Percentiles rank a stretch among this genome's conserved stretches.
phyloP scores from a whole-genome alignment of 2,113 vertebrate genomes.

The Paramormyrops kingsleyae region DNA sequence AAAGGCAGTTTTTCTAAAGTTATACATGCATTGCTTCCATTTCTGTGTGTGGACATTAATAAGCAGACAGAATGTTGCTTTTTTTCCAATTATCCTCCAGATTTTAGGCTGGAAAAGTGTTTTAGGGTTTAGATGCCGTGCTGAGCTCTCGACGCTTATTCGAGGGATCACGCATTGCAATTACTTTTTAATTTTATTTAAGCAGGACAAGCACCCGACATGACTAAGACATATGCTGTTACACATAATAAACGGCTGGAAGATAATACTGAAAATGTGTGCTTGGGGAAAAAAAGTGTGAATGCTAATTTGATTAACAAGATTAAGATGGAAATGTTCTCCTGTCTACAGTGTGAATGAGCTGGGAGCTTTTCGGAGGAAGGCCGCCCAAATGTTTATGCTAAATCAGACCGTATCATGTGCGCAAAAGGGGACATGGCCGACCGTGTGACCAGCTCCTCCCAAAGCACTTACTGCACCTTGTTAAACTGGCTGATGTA shows the following conservation, averaged over 20 bases:
- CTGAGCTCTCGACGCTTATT: not conserved
- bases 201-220: not conserved
- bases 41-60: not conserved
- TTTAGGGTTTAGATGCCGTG: not conserved
- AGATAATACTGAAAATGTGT: not conserved
- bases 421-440: not conserved
- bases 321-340: not conserved
- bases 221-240: not conserved
- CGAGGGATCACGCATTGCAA: not conserved
- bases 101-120: not conserved
- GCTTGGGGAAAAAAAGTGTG: not conserved
- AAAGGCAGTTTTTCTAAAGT: not conserved
- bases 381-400: not conserved
- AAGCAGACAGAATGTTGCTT: not conserved
- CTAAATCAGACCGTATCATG: not conserved
- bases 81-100: not conserved
- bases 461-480: slow-evolving; percentile 48
- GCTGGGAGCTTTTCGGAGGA: not conserved
- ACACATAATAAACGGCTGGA: not conserved
- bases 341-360: not conserved
- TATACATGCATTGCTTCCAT: not conserved
- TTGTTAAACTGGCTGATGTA: slow-evolving; percentile 69
- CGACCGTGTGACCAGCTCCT: not conserved
- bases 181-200: not conserved
- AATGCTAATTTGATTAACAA: not conserved